Conservation (phyloP, 2,888 invertebrate species). For the Eulithis prunata region DNA sequence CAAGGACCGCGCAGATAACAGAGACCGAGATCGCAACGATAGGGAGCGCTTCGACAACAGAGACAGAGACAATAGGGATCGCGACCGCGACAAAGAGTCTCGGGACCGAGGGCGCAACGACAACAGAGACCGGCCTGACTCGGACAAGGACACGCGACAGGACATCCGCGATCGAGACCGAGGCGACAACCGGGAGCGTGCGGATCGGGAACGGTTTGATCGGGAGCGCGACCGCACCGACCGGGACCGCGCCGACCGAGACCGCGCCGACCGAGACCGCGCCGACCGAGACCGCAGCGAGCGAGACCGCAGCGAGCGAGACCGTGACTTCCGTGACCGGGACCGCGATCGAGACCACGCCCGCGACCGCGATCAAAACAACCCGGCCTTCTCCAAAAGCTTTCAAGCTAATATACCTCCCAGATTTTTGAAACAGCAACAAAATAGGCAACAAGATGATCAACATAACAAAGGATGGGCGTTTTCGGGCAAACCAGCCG, state of each 20-base stretch:
- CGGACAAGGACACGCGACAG: slow-evolving; percentile 55
- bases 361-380: slow-evolving; percentile 80
- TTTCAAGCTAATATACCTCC: slow-evolving; percentile 94
- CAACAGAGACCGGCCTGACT: slow-evolving; percentile 51
- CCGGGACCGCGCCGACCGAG: slow-evolving; percentile 39
- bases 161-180: slow-evolving; percentile 66
- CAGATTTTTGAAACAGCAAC: slow-evolving; percentile 91
- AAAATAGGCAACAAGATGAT: slow-evolving; percentile 77
- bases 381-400: slow-evolving; percentile 87
- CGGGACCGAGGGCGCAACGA: slow-evolving; percentile 56
- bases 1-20: slow-evolving; percentile 48
- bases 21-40: slow-evolving; percentile 47
- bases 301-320: slow-evolving; percentile 41
- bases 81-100: slow-evolving; percentile 54
- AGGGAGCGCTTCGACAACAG: slow-evolving; percentile 52
- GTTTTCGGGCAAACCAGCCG: slow-evolving; percentile 68
- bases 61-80: slow-evolving; percentile 51
- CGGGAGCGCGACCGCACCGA: slow-evolving; percentile 37
- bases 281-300: slow-evolving; percentile 54
- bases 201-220: slow-evolving; percentile 60
- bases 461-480: slow-evolving; percentile 74
- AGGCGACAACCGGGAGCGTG: slow-evolving; percentile 53
- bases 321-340: slow-evolving; percentile 56
- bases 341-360: slow-evolving; percentile 61
- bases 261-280: slow-evolving; percentile 48